A percentile compares a stretch with the other conserved stretches of the same genome.
These are phyloP conservation scores for Leucophora obtusa DNA, from an alignment of 2,888 invertebrate species.

Conservation along the genomic window DNA sequence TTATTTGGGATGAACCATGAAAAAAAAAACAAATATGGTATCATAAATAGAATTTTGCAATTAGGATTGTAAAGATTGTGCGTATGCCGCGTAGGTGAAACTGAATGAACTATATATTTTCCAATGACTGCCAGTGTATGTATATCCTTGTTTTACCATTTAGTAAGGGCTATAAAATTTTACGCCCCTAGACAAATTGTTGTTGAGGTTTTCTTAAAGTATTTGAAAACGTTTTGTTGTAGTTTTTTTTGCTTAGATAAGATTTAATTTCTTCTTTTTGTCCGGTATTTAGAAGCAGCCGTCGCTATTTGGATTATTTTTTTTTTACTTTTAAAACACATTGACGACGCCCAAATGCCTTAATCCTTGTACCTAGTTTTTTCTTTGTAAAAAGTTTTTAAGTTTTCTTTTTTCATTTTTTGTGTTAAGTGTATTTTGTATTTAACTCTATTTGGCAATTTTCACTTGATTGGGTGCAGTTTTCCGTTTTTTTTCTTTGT, in stretches of 20 bases:
- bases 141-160: not conserved
- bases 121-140: not conserved
- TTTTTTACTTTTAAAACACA: constrained; percentile 30
- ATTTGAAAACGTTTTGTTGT: constrained; percentile 50
- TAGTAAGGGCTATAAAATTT: not conserved
- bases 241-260: constrained; percentile 50
- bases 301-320: constrained; percentile 47
- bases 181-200: constrained; percentile 47
- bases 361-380: constrained; percentile 30
- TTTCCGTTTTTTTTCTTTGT: constrained; percentile 47
- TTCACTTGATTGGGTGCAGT: constrained; percentile 74
- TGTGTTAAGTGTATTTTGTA: constrained; percentile 41
- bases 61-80: not conserved
- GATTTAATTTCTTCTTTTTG: constrained; percentile 60
- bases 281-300: constrained; percentile 49
- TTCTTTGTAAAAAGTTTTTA: constrained; percentile 8
- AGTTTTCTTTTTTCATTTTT: constrained; percentile 1
- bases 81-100: not conserved
- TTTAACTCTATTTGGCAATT: constrained; percentile 68
- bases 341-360: constrained; percentile 58
- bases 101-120: constrained; percentile 30
- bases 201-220: constrained; percentile 17
- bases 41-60: constrained; percentile 4
- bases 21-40: constrained; percentile 26
- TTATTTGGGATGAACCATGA: not conserved